Percentiles rank a stretch among this genome's conserved stretches.
phyloP scores from a whole-genome alignment of 2,113 vertebrate genomes.

The Hemichromis elongatus region DNA sequence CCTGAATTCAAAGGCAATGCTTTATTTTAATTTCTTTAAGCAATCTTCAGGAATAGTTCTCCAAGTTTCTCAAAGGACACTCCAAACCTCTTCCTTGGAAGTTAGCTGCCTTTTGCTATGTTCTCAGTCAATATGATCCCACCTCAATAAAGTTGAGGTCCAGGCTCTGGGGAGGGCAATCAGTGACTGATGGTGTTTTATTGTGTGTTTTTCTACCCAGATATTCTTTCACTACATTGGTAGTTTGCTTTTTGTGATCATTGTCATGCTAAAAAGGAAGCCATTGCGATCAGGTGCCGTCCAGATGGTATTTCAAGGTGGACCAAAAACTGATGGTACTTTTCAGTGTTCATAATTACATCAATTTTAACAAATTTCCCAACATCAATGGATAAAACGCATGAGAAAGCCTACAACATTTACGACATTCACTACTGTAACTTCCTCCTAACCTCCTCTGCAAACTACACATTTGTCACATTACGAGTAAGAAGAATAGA shows the following conservation, averaged over 20 bases:
- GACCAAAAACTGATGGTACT: neutral
- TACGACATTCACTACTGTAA: neutral
- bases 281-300: neutral
- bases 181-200: neutral
- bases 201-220: neutral
- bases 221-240: neutral
- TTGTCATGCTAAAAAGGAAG: neutral
- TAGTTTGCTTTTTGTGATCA: neutral
- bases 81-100: neutral
- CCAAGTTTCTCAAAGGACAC: neutral
- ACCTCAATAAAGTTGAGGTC: neutral
- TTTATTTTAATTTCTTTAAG: neutral
- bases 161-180: neutral
- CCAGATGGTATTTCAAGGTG: neutral
- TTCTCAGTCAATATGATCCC: neutral
- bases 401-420: neutral
- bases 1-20: neutral
- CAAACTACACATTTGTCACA: neutral
- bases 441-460: too few relatives aligned
- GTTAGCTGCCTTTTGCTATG: neutral
- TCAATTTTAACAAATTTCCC: neutral
- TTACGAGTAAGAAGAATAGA: neutral
- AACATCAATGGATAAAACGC: neutral
- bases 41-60: neutral
- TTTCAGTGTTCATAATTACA: neutral